These are phyloP conservation scores for Petrocephalus zakoni DNA, from an alignment of 2,113 vertebrate species.

Conservation along the genomic window DNA sequence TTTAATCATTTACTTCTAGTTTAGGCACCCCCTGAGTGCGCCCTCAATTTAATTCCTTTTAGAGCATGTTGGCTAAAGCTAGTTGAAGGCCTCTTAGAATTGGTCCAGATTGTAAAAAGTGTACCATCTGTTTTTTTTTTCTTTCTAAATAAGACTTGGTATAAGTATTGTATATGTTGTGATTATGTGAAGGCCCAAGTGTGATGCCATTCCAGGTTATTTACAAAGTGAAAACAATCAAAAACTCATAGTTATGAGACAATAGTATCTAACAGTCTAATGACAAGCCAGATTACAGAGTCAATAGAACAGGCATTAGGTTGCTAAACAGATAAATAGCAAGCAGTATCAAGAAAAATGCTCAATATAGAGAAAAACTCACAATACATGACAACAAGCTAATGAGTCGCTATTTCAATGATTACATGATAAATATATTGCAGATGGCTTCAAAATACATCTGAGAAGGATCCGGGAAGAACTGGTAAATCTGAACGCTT, in stretches of 20 bases:
- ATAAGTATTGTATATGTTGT: not conserved
- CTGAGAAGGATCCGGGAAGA: not conserved
- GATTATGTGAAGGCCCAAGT: not conserved
- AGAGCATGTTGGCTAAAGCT: not conserved
- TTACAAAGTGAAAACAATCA: not conserved
- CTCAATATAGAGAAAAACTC: not conserved
- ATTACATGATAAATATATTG: not conserved
- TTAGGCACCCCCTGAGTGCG: not conserved
- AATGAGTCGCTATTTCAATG: not conserved
- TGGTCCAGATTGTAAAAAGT: not conserved
- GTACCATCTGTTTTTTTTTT: not conserved
- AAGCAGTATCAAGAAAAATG: not conserved
- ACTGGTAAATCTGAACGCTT: not conserved
- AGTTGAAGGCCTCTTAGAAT: not conserved
- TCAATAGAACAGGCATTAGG: not conserved
- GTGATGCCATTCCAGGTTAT: not conserved
- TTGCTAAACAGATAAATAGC: not conserved
- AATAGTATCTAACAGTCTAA: not conserved
- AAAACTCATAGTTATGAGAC: not conserved
- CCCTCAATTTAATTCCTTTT: not conserved
- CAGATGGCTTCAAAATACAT: not conserved
- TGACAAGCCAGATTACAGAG: not conserved
- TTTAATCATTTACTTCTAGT: not conserved
- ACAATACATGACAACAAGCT: not conserved
- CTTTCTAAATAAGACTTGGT: not conserved